Base-by-base conservation (phyloP, 2,113 vertebrate species). In the Serinus canaria region DNA sequence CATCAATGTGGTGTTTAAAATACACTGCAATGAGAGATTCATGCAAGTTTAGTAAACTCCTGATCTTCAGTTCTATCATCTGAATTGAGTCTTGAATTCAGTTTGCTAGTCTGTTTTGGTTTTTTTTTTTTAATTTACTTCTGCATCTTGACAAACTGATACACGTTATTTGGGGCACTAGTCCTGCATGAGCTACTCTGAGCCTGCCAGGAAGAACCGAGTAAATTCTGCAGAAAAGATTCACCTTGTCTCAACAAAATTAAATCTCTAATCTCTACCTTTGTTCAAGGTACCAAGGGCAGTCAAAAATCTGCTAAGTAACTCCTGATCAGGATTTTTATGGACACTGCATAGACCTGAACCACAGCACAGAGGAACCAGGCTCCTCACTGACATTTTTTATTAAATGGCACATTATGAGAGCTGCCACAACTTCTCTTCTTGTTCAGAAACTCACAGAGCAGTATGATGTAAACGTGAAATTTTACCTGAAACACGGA, bases 401-500 rank as follows among this genome's bases (percentile, higher is more conserved):
- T 43, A 37, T 73, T 23, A 69, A 19, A 27, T 9, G 15, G 27
- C 30, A 58, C 1, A 0, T 33, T 20, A 25, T 0, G 1, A 44
- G 33, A 83, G 10, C 24, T 30, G 56, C 39, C 39, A 10, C 15
- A 25, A 27, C 3, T n/a, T 46, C 23, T 83, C 25, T 17, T 74
- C 15, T 37, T 14, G 0, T 21, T 59, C 56, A 83, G 60, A 93
- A 92, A 63, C 37, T 63, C 68, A 69, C 6, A 5, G 6, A 56
- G 27, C n/a, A 67, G 11, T 17, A 23, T 1, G 2, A 87, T 2
- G 2, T 16, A 87, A 87, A 81, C 2, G 24, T 17, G 75, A 92
- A 44, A 82, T 81, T 85, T 92, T 92, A 99, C 99, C 99, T 99
- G 99, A 89, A 99, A 99, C 60, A 99, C 49, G 0, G 99, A 99